Conservation (phyloP, 2,797 vertebrate genomes). For the Gadopsis marmoratus region DNA sequence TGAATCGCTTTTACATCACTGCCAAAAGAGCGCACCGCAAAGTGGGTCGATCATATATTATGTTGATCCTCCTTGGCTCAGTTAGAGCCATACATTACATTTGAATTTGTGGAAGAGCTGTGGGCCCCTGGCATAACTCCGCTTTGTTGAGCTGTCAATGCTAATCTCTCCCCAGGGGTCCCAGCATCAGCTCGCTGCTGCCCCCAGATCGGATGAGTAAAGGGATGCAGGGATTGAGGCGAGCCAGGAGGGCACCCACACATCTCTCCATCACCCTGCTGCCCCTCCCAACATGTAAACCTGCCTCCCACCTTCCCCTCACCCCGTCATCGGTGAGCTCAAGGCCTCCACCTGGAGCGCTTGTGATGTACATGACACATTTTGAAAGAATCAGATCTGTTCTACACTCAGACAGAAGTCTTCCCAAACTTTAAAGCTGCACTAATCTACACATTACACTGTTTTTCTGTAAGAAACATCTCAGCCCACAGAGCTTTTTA, state of each 20-base stretch:
- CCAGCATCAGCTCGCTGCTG: constrained; percentile 62
- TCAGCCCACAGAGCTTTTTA: neutral
- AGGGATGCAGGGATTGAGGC: constrained; percentile 62
- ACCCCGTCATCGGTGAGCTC: constrained; percentile 9
- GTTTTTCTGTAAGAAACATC: neutral
- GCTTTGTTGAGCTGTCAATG: constrained; percentile 83
- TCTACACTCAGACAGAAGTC: neutral
- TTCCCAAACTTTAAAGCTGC: constrained; percentile 1
- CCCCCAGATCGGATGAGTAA: constrained; percentile 78
- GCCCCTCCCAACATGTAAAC: constrained; percentile 36
- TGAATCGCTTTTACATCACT: constrained; percentile 82
- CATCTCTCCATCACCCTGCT: constrained; percentile 48
- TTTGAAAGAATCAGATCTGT: neutral
- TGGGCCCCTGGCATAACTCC: constrained; percentile 73
- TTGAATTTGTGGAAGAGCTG: constrained; percentile 78
- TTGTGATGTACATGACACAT: constrained; percentile 20
- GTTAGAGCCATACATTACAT: constrained; percentile 79
- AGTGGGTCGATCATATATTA: constrained; percentile 84
- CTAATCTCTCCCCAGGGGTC: constrained; percentile 82
- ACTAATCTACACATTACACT: neutral
- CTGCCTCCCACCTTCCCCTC: constrained; percentile 62
- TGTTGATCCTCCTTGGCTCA: constrained; percentile 80
- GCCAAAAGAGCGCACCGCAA: constrained; percentile 74
- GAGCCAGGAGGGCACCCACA: constrained; percentile 80
- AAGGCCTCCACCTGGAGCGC: constrained; percentile 7